Conservation (phyloP, 2,797 vertebrate species). For the Channallabes apus region DNA sequence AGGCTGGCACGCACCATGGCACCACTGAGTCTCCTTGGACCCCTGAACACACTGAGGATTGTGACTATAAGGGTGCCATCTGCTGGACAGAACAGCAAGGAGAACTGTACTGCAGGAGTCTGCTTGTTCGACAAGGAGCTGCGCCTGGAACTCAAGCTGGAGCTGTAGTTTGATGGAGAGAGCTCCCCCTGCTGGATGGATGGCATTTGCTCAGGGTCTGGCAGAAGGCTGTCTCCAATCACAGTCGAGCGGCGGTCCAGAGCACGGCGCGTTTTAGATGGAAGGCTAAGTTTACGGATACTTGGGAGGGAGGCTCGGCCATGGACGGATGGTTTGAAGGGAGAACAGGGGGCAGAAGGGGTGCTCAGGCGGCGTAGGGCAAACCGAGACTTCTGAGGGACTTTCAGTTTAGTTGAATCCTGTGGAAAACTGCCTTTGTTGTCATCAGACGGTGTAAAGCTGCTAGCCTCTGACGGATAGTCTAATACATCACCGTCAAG, state of each 20-base stretch:
- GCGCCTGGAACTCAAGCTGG: slow-evolving; percentile 22
- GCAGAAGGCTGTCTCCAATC: slow-evolving; percentile 61
- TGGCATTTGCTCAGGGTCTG: neutral
- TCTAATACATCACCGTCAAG: slow-evolving; percentile 73
- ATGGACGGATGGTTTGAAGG: slow-evolving; percentile 53
- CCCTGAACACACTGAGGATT: slow-evolving; percentile 70
- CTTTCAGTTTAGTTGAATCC: slow-evolving; percentile 49
- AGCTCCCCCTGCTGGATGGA: slow-evolving; percentile 44
- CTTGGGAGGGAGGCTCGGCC: slow-evolving; percentile 74
- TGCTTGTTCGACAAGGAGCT: slow-evolving; percentile 60
- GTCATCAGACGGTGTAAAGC: slow-evolving; percentile 68
- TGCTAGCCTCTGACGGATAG: slow-evolving; percentile 60
- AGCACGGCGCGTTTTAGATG: slow-evolving; percentile 64
- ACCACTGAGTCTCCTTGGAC: slow-evolving; percentile 66
- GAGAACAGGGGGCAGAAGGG: slow-evolving; percentile 55
- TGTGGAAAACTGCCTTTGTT: slow-evolving; percentile 61
- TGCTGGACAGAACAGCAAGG: slow-evolving; percentile 69
- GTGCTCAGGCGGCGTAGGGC: slow-evolving; percentile 63
- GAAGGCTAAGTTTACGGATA: slow-evolving; percentile 70
- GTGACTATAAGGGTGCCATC: slow-evolving; percentile 69
- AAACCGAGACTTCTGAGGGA: slow-evolving; percentile 51
- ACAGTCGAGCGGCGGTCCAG: slow-evolving; percentile 71
- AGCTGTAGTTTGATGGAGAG: slow-evolving; percentile 56
- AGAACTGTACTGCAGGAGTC: slow-evolving; percentile 72
- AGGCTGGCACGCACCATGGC: slow-evolving; percentile 72